These are phyloP conservation scores for Yponomeuta evonymella DNA, from an alignment of 2,888 invertebrate species.

Conservation along the genomic window DNA sequence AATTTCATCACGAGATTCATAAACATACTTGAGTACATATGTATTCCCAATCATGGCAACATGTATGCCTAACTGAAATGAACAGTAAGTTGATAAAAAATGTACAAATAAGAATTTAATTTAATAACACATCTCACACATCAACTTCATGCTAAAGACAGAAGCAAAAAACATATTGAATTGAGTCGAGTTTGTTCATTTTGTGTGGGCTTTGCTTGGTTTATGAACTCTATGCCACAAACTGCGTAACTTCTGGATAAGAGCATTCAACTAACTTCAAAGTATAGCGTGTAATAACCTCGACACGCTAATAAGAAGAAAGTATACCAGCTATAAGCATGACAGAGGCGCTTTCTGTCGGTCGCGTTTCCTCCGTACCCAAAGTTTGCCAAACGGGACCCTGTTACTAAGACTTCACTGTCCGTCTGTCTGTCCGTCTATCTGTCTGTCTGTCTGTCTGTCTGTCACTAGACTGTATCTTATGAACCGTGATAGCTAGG, in stretches of 20 bases:
- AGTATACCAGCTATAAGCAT: no score
- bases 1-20: no score
- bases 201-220: conserved; percentile 6
- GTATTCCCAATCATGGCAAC: not conserved
- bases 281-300: not conserved
- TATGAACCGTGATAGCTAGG: no score
- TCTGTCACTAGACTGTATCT: no score
- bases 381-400: no score
- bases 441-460: no score
- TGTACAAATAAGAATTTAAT: not conserved
- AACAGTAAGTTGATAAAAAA: not conserved
- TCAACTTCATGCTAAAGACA: conserved; percentile 1
- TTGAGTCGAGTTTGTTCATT: not conserved
- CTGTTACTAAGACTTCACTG: no score
- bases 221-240: not conserved
- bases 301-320: no score
- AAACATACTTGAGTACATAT: no score
- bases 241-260: not conserved
- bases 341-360: no score
- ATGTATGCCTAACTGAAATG: not conserved
- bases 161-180: not conserved
- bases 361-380: no score
- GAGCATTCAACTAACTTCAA: not conserved
- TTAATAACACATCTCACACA: not conserved
- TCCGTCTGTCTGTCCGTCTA: no score